Evolutionary conservation across 2,113 vertebrate species (phyloP).

Genomic region (Candoia aspera): DNA sequence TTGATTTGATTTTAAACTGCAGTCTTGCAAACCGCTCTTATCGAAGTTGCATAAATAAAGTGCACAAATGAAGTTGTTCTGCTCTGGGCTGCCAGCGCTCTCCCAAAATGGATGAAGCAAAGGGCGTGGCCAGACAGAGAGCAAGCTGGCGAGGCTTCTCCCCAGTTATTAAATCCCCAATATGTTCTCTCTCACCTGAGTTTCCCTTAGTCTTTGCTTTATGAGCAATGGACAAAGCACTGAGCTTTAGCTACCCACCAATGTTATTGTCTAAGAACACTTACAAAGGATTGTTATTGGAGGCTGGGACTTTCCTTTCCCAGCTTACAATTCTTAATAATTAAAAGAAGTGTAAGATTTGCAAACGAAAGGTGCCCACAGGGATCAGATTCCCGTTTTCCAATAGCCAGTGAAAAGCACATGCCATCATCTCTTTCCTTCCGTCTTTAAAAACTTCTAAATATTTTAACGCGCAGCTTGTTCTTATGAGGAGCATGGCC

Average conservation of each 20-base stretch:
- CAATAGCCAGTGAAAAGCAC: not conserved
- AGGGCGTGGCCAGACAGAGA: not conserved
- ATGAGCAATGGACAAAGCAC: not conserved
- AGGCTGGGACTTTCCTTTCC: not conserved
- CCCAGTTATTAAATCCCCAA: not conserved
- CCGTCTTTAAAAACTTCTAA: not conserved
- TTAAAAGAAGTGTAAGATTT: not conserved
- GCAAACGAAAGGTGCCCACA: not conserved
- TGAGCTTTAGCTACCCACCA: not conserved
- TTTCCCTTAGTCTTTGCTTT: not conserved
- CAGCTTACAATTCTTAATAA: not conserved
- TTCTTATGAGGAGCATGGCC: not conserved
- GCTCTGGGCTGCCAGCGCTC: not conserved
- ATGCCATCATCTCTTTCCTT: not conserved
- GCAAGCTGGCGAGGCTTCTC: not conserved
- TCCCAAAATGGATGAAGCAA: not conserved
- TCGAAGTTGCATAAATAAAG: not conserved
- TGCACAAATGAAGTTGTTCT: not conserved
- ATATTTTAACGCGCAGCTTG: not conserved
- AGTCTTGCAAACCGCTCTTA: not conserved
- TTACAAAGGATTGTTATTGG: not conserved
- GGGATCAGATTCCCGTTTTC: not conserved
- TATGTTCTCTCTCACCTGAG: not conserved
- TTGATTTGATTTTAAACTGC: not conserved
- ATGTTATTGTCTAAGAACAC: not conserved